Evolutionary conservation across 2,888 invertebrate species (phyloP).

Genomic region (Hybos culiciformis): DNA sequence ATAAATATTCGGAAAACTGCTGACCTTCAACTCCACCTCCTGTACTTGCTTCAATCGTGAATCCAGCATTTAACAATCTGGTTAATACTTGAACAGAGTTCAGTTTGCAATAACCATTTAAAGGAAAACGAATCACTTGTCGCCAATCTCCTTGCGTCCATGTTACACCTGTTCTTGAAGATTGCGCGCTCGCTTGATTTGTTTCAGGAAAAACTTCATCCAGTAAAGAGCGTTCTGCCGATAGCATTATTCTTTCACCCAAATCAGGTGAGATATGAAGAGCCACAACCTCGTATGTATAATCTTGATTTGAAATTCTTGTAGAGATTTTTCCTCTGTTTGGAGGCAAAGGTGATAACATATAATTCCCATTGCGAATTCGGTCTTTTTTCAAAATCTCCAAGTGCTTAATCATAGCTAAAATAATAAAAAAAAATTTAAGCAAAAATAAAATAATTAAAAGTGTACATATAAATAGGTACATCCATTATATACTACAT

Average conservation of each 20-base stretch:
- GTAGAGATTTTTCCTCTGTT: conserved; percentile 27
- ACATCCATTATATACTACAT: too few relatives aligned
- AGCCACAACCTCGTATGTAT: conserved; percentile 61
- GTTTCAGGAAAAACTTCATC: conserved; percentile 67
- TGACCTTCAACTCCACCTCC: conserved; percentile 81
- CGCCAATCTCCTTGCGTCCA: conserved; percentile 72
- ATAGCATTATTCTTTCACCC: conserved; percentile 67
- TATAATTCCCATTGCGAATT: conserved; percentile 43
- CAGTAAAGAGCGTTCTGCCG: conserved; percentile 61
- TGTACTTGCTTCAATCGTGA: conserved; percentile 66
- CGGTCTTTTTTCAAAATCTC: conserved; percentile 60
- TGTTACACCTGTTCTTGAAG: conserved; percentile 61
- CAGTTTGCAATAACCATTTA: conserved; percentile 79
- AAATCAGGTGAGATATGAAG: conserved; percentile 68
- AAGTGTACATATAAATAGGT: too few relatives aligned
- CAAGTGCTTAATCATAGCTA: conserved; percentile 60
- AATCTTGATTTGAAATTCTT: conserved; percentile 26
- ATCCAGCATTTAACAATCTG: conserved; percentile 62
- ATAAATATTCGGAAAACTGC: conserved; percentile 79
- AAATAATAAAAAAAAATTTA: conserved; percentile 14
- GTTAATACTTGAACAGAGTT: conserved; percentile 82
- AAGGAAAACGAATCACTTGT: conserved; percentile 70
- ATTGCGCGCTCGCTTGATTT: conserved; percentile 54
- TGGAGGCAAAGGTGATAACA: conserved; percentile 35
- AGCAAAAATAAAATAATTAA: not conserved